Percentiles rank a stretch among this genome's conserved stretches.
These are phyloP conservation scores for Dysdera silvatica DNA, from an alignment of 1,140 invertebrate genomes.

Conservation along the genomic window DNA sequence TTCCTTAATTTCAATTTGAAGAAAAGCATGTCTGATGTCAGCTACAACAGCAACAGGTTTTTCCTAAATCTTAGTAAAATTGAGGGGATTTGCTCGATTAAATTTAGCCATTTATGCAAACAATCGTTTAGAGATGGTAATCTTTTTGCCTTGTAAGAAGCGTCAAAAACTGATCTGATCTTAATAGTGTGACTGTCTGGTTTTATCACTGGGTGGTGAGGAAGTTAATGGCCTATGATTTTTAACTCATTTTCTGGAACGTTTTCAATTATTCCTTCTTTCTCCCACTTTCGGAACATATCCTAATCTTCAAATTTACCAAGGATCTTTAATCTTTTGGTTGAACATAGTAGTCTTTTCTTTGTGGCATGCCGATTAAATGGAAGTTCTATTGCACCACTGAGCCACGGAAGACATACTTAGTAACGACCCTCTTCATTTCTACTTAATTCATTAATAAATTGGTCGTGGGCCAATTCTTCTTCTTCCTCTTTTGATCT, in stretches of 20 bases:
- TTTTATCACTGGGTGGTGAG: not conserved
- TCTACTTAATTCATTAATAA: no score
- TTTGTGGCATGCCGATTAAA: not conserved
- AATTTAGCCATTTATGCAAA: not conserved
- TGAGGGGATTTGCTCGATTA: conserved; percentile 23
- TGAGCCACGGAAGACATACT: no score
- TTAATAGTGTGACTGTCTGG: not conserved
- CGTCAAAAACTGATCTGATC: not conserved
- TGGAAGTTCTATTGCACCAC: not conserved
- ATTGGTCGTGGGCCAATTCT: no score
- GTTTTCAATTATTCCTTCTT: not conserved
- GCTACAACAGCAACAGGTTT: conserved; percentile 4
- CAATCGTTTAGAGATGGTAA: not conserved
- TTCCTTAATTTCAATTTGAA: not conserved
- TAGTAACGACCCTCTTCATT: no score
- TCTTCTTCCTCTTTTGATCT: no score
- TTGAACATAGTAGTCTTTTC: not conserved
- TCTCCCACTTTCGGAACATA: not conserved
- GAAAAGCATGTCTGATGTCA: conserved; percentile 30
- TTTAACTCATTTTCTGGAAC: not conserved
- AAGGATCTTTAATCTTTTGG: not conserved
- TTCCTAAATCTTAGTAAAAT: conserved; percentile 34
- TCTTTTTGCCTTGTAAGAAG: not conserved
- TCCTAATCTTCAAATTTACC: not conserved
- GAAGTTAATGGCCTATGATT: not conserved